Evolutionary conservation across 2,797 vertebrate species (phyloP), one percentile per base, ranked within the genome.

Genomic region (Pseudocheirus occidentalis): DNA sequence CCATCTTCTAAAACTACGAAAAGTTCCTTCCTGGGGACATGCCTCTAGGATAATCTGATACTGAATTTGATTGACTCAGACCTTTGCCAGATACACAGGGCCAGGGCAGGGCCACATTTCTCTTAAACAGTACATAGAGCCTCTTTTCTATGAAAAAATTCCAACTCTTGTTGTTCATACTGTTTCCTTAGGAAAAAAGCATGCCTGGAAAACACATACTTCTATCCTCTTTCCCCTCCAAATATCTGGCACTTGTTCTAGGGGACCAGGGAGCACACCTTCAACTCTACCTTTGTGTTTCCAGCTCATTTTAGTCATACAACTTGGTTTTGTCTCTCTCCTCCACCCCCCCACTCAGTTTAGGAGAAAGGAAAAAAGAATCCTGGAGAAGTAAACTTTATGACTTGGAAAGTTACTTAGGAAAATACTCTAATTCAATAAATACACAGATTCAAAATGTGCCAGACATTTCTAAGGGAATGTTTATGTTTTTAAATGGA

Each of bases 381-480:
- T 87, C 12, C 34, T 94, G 50, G n/a, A 62, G 81, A 94, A 93
- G 31, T 95, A 95, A 66, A 96, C 92, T 94, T 95, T 91, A 97
- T 95, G 94, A 95, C 93, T 93, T 92, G 91, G 59, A 97, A 92
- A 94, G 55, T 58, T 2, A 90, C 28, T 96, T 21, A 96, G 92
- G 73, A 97, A 97, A 98, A 91, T 93, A 28, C 93, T 97, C 96
- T 93, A 73, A 55, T 89, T 95, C 56, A 90, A 57, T 97, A 97
- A 62, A 94, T 95, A 91, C 9, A 28, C 57, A 95, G 56, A 96
- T 92, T 96, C 94, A 81, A 90, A 92, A 62, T 92, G 94, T 95
- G 93, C 34, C 58, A 93, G 56, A 1, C 94, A 94, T 98, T 97
- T 97, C 95, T 93, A 73, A 97, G 58, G 58, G 97, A 97, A 62